These are phyloP conservation scores for Onthophagus taurus DNA, from an alignment of 1,140 invertebrate species.

Conservation along the genomic window DNA sequence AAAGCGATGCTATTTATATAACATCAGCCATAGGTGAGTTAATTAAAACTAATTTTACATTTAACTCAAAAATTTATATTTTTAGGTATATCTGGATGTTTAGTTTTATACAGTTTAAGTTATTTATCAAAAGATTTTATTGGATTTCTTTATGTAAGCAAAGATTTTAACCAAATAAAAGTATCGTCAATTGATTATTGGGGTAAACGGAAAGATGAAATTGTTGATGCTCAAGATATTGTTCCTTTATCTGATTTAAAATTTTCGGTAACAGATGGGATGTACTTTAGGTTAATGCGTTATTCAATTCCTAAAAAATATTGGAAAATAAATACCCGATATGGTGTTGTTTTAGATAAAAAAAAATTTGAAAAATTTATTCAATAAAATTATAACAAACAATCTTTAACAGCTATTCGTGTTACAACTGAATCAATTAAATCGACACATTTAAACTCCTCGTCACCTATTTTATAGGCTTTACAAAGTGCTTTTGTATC, in stretches of 20 bases:
- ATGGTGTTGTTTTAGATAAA: conserved; percentile 20
- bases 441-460: conserved; percentile 18
- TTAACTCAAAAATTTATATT: conserved; percentile 12
- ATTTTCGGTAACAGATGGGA: conserved; percentile 29
- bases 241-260: conserved; percentile 38
- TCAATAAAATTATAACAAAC: conserved; percentile 11
- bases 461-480: conserved; percentile 19
- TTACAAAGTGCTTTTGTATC: conserved; percentile 17
- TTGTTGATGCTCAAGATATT: conserved; percentile 39
- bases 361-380: conserved; percentile 19
- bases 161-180: conserved; percentile 41
- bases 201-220: conserved; percentile 44
- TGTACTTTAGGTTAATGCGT: conserved; percentile 32
- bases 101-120: conserved; percentile 35
- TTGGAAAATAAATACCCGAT: conserved; percentile 20
- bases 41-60: neutral
- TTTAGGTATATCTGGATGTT: conserved; percentile 39
- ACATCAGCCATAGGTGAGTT: conserved; percentile 15
- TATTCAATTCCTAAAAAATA: conserved; percentile 19
- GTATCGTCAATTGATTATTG: conserved; percentile 47
- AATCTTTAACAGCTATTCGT: conserved; percentile 31
- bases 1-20: conserved; percentile 8
- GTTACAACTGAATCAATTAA: conserved; percentile 31
- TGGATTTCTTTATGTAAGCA: conserved; percentile 46
- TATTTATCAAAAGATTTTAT: conserved; percentile 41